Conservation (phyloP, 2,113 vertebrate genomes). For the Athene noctua region DNA sequence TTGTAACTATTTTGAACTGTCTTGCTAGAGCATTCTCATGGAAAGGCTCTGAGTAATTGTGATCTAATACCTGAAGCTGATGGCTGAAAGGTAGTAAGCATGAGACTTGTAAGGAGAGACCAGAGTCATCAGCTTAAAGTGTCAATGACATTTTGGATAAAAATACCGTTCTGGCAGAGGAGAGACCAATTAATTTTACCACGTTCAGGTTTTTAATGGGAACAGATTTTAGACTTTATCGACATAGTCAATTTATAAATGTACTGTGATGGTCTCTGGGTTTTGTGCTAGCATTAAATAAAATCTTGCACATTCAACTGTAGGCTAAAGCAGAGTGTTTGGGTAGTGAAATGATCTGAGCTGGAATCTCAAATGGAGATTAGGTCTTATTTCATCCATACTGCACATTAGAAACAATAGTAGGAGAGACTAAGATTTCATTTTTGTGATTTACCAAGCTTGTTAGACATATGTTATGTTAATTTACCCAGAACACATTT, state of each 20-base stretch:
- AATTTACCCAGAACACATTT: background rate
- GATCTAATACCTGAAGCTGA: background rate
- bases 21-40: background rate
- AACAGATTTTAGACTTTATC: background rate
- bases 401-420: background rate
- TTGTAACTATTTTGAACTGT: background rate
- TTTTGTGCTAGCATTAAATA: background rate
- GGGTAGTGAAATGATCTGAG: background rate
- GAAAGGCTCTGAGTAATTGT: background rate
- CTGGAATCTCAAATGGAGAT: background rate
- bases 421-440: background rate
- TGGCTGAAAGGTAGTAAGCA: background rate
- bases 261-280: background rate
- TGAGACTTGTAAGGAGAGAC: background rate
- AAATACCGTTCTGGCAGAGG: background rate
- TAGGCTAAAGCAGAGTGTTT: background rate
- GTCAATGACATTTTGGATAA: background rate
- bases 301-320: background rate
- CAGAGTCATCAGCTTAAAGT: background rate
- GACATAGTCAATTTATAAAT: background rate
- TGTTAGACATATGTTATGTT: background rate
- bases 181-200: background rate
- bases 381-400: background rate
- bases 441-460: background rate
- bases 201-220: background rate